phyloP scores from a whole-genome alignment of 2,888 invertebrate genomes.

The Cancer borealis region DNA sequence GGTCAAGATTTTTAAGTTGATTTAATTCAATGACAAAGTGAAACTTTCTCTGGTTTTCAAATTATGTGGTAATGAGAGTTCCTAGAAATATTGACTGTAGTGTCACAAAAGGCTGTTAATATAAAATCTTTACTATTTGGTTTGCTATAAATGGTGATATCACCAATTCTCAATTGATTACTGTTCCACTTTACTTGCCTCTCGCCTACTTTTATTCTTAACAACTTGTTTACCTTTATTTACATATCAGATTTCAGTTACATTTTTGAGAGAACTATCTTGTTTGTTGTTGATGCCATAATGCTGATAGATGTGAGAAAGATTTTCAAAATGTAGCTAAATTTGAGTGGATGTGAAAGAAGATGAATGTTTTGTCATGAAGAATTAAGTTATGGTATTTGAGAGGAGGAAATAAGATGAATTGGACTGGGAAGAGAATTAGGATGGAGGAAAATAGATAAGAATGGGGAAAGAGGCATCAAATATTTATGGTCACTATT shows the following conservation, averaged over 20 bases:
- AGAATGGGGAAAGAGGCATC: background rate
- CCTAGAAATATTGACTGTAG: background rate
- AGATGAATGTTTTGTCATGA: background rate
- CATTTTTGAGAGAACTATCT: no score
- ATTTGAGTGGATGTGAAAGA: background rate
- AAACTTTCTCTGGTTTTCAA: background rate
- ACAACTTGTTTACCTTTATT: no score
- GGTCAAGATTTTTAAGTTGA: background rate
- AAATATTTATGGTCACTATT: background rate
- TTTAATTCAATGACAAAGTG: no score
- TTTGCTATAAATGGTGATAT: background rate
- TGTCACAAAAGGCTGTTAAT: background rate
- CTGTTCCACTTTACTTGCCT: no score
- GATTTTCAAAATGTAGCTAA: background rate
- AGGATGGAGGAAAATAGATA: background rate
- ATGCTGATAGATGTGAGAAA: background rate
- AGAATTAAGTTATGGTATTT: no score
- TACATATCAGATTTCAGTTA: no score
- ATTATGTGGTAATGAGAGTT: background rate
- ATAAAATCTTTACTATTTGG: background rate
- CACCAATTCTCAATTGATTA: no score
- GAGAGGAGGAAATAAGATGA: background rate
- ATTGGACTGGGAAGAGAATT: background rate
- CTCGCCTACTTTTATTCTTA: no score
- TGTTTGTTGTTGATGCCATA: no score